A percentile compares a stretch with the other conserved stretches of the same genome.
Evolutionary conservation across 35 echinoderm and acorn worm genomes (phyloP).

Genomic region (Strongylocentrotus purpuratus): DNA sequence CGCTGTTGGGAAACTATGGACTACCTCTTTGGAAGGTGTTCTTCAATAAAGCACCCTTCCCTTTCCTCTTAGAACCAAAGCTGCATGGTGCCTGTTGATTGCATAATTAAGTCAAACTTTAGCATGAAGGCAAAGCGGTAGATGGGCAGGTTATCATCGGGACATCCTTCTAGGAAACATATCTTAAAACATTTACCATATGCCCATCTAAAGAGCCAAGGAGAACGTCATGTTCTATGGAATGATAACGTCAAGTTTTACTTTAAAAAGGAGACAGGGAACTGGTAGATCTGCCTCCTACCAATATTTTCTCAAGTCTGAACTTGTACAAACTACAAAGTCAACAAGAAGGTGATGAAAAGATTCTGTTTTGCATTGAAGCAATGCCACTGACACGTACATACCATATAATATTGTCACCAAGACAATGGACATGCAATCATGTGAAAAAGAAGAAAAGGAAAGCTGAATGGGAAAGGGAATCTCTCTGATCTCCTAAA

Average conservation of each 20-base stretch:
- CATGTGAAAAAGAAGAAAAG: neutral
- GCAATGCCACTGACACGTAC: neutral
- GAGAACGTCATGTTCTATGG: no score
- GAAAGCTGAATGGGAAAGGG: slow-evolving; percentile 7
- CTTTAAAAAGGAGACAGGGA: neutral
- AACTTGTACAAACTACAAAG: neutral
- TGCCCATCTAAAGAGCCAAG: no score
- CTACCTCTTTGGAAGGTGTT: no score
- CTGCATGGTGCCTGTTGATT: no score
- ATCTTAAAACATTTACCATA: neutral
- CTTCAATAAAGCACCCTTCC: no score
- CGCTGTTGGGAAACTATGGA: no score
- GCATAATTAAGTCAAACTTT: no score
- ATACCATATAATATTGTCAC: slow-evolving; percentile 3
- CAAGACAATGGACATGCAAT: neutral
- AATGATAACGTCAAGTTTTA: neutral
- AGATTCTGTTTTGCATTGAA: neutral
- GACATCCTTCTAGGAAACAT: neutral
- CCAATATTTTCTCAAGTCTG: neutral
- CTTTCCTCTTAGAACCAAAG: no score
- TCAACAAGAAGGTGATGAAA: neutral
- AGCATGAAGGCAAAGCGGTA: no score
- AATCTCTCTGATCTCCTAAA: slow-evolving; percentile 14
- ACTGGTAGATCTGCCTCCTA: neutral
- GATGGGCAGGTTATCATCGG: neutral